Evolutionary conservation across 2,797 vertebrate species (phyloP).

Genomic region (Acrossocheilus fasciatus): DNA sequence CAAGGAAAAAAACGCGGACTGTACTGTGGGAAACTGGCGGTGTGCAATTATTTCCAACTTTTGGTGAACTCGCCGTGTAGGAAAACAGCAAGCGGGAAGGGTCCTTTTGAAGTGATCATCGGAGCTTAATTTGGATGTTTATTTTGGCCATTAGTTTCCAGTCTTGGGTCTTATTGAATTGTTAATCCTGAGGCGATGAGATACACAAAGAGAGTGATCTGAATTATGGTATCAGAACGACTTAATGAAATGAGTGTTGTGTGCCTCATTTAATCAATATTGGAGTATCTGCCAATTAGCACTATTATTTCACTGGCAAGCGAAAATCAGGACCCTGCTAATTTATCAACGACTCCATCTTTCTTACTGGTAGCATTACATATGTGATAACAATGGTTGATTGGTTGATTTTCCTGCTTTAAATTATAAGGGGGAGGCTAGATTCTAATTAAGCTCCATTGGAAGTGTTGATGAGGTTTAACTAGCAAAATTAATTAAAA

Average conservation of each 20-base stretch:
- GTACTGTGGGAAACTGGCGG: slow-evolving; percentile 48
- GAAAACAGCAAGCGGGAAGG: slow-evolving; percentile 25
- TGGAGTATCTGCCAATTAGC: slow-evolving; percentile 84
- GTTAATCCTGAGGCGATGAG: slow-evolving; percentile 68
- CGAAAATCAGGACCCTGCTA: slow-evolving; percentile 75
- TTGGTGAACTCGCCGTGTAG: slow-evolving; percentile 32
- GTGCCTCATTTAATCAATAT: slow-evolving; percentile 84
- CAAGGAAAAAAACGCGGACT: slow-evolving; percentile 3
- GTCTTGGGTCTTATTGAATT: slow-evolving; percentile 73
- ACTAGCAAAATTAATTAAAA: slow-evolving; percentile 86
- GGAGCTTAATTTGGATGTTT: slow-evolving; percentile 48
- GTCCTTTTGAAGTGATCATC: slow-evolving; percentile 43
- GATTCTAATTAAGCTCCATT: slow-evolving; percentile 82
- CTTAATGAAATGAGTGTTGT: slow-evolving; percentile 79
- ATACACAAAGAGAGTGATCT: slow-evolving; percentile 71
- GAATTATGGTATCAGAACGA: slow-evolving; percentile 73
- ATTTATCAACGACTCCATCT: slow-evolving; percentile 77
- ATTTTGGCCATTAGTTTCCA: slow-evolving; percentile 56
- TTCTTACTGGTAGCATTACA: slow-evolving; percentile 77
- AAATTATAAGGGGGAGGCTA: slow-evolving; percentile 70
- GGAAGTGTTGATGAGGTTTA: slow-evolving; percentile 85
- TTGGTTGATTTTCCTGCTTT: slow-evolving; percentile 78
- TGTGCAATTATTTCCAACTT: slow-evolving; percentile 67
- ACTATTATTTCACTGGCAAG: slow-evolving; percentile 78
- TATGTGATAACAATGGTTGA: slow-evolving; percentile 82